Conservation (phyloP, 2,113 vertebrate species). For the Poeciliopsis retropinna region DNA sequence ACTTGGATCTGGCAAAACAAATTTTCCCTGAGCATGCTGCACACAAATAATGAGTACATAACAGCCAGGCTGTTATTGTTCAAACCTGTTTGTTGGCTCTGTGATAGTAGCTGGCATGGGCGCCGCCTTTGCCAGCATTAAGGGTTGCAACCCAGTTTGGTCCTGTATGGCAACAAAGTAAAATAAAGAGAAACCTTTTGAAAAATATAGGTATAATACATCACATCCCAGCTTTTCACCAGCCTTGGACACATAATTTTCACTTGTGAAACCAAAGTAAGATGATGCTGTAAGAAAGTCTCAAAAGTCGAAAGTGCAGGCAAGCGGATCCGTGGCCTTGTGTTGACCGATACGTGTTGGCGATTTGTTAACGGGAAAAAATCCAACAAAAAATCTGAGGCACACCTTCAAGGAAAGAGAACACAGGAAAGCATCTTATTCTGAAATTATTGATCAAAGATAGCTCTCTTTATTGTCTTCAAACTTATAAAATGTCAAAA, state of each 20-base stretch:
- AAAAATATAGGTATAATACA: background rate
- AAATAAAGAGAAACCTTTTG: background rate
- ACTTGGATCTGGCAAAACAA: conserved; percentile 86
- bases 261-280: too few relatives aligned
- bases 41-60: background rate
- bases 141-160: conserved; percentile 91
- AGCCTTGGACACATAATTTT: too few relatives aligned
- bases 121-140: conserved; percentile 92
- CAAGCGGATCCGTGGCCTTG: too few relatives aligned
- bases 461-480: too few relatives aligned
- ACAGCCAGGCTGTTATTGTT: background rate
- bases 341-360: too few relatives aligned
- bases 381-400: too few relatives aligned
- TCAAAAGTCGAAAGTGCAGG: too few relatives aligned
- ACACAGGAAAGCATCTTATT: too few relatives aligned
- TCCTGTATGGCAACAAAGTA: conserved; percentile 71
- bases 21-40: background rate
- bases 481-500: background rate
- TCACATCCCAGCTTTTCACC: background rate
- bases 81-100: conserved; percentile 92
- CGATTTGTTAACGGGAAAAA: too few relatives aligned
- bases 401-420: too few relatives aligned
- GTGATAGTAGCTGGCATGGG: conserved; percentile 96
- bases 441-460: too few relatives aligned
- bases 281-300: too few relatives aligned